A percentile compares a stretch with the other conserved stretches of the same genome.
Conservation (phyloP, 2,888 invertebrate species). For the Drosophila nr. perissopoda region DNA sequence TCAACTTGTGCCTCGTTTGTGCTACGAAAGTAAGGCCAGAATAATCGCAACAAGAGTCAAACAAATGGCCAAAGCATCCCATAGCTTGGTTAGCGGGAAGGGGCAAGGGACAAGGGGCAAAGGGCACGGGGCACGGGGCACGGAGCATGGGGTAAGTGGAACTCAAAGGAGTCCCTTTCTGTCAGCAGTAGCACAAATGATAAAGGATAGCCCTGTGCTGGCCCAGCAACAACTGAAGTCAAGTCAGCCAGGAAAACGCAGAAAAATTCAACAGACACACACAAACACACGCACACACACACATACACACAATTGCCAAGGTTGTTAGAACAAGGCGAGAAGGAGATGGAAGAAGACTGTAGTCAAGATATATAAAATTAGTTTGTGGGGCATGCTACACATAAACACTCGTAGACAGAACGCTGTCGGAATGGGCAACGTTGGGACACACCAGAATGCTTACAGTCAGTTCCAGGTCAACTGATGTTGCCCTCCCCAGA, state of each 20-base stretch:
- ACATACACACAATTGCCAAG: background rate
- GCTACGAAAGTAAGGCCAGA: slow-evolving; percentile 30
- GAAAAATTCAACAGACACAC: slow-evolving; percentile 22
- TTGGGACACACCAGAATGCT: slow-evolving; percentile 44
- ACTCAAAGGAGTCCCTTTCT: slow-evolving; percentile 9
- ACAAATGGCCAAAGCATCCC: slow-evolving; percentile 37
- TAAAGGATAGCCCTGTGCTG: slow-evolving; percentile 41
- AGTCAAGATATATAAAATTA: slow-evolving; percentile 22
- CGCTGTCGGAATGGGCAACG: slow-evolving; percentile 14
- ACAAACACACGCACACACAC: background rate
- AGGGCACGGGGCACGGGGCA: background rate
- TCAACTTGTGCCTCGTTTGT: slow-evolving; percentile 34
- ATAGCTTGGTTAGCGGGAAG: background rate
- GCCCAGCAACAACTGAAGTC: slow-evolving; percentile 27
- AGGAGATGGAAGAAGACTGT: background rate
- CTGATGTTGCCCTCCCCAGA: slow-evolving; percentile 14
- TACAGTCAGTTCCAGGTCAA: slow-evolving; percentile 54
- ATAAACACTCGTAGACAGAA: slow-evolving; percentile 38
- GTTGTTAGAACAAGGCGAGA: background rate
- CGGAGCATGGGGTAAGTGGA: background rate
- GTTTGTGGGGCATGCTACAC: slow-evolving; percentile 32
- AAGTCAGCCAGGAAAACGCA: slow-evolving; percentile 36
- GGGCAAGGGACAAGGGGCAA: background rate
- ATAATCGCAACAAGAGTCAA: slow-evolving; percentile 43
- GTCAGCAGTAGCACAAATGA: slow-evolving; percentile 38